Evolutionary conservation across 2,888 invertebrate species (phyloP).

Genomic region (Ophioninae sp.): DNA sequence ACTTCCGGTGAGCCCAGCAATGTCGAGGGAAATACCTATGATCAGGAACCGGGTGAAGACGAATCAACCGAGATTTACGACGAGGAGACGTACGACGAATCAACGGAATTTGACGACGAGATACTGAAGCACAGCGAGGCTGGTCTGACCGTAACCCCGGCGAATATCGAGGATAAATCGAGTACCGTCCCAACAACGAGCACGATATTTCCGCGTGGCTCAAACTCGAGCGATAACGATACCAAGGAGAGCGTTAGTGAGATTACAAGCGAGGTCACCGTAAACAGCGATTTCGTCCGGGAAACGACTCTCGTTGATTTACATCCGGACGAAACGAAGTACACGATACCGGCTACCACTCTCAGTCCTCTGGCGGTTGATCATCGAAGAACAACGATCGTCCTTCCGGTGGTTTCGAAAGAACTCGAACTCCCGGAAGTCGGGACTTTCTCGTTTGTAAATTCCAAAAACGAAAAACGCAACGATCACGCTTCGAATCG

Average conservation of each 20-base stretch:
- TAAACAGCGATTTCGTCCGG: constrained; percentile 72
- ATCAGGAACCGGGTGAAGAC: not conserved
- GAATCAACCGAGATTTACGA: constrained; percentile 48
- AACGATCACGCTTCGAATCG: constrained; percentile 34
- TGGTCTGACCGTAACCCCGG: constrained; percentile 69
- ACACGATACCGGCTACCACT: constrained; percentile 43
- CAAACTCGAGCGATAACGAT: constrained; percentile 57
- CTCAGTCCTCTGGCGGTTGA: not conserved
- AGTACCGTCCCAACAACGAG: constrained; percentile 2
- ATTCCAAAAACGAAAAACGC: constrained; percentile 30
- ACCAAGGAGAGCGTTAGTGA: constrained; percentile 60
- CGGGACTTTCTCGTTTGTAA: not conserved
- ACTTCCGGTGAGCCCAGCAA: constrained; percentile 4
- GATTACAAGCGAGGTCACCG: constrained; percentile 73
- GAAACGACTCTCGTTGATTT: constrained; percentile 74
- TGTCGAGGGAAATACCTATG: constrained; percentile 19
- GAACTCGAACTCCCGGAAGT: constrained; percentile 59
- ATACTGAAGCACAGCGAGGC: constrained; percentile 75
- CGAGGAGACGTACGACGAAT: constrained; percentile 69
- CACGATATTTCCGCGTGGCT: not conserved
- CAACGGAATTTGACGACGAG: constrained; percentile 72
- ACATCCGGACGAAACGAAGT: constrained; percentile 65
- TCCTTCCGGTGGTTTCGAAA: constrained; percentile 27
- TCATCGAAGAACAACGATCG: constrained; percentile 4
- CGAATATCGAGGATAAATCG: constrained; percentile 14